Percentiles rank a stretch among this genome's conserved stretches.
phyloP scores from a whole-genome alignment of 2,797 vertebrate species.

The Oreochromis mossambicus region DNA sequence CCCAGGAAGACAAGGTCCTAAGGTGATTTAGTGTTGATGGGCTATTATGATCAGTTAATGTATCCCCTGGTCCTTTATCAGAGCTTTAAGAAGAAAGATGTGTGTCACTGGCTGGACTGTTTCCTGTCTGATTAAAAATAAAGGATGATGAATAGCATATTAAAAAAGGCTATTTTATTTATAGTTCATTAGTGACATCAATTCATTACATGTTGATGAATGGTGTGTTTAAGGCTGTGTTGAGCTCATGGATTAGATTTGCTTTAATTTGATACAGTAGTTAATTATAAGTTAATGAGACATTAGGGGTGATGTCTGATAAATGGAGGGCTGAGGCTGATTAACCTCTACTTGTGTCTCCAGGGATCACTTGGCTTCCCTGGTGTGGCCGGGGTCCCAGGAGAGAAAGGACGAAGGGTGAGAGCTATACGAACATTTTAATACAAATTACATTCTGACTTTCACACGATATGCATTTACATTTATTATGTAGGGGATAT shows the following conservation, averaged over 20 bases:
- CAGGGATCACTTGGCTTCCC: constrained; percentile 88
- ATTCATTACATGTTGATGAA: constrained; percentile 74
- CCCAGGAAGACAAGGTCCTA: constrained; percentile 87
- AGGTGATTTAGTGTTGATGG: constrained; percentile 77
- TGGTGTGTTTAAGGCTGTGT: constrained; percentile 73
- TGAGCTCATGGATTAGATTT: constrained; percentile 66
- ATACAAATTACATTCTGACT: neutral
- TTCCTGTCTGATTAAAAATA: constrained; percentile 69
- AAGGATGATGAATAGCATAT: constrained; percentile 69
- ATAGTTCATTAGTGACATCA: constrained; percentile 73
- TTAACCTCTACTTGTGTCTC: constrained; percentile 66
- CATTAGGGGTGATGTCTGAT: constrained; percentile 62
- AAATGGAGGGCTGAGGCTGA: constrained; percentile 63
- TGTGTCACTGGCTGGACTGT: constrained; percentile 30
- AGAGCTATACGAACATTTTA: constrained; percentile 38
- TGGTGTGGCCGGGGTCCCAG: constrained; percentile 76
- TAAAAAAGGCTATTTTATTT: constrained; percentile 72
- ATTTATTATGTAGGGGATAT: neutral
- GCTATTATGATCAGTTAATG: constrained; percentile 29
- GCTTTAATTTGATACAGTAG: constrained; percentile 71
- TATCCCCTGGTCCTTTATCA: constrained; percentile 20
- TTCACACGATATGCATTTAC: neutral
- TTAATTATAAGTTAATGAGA: constrained; percentile 78
- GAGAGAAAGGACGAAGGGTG: constrained; percentile 93
- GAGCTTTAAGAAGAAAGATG: constrained; percentile 30